These are phyloP conservation scores for Kradibia gibbosae DNA, from an alignment of 1,140 invertebrate species.

Conservation along the genomic window DNA sequence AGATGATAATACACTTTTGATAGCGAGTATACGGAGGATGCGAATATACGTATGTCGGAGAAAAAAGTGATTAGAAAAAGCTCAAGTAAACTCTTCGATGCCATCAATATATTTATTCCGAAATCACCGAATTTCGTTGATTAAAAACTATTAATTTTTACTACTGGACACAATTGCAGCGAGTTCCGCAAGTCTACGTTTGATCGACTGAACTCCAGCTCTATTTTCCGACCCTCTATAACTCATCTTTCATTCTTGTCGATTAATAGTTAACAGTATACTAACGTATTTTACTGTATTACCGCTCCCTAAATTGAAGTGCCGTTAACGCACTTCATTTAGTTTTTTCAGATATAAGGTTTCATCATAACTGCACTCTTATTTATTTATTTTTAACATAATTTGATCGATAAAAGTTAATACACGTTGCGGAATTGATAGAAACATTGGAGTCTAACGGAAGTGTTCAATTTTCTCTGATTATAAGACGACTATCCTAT, in stretches of 20 bases:
- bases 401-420: conserved; percentile 5
- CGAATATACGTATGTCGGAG: neutral
- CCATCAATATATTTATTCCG: conserved; percentile 4
- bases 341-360: neutral
- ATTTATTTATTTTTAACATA: neutral
- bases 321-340: conserved; percentile 14
- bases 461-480: neutral
- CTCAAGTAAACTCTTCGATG: neutral
- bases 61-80: neutral
- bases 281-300: conserved; percentile 27
- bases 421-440: neutral
- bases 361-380: neutral
- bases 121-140: conserved; percentile 11
- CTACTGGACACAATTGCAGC: neutral
- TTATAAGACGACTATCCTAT: neutral
- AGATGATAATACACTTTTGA: neutral
- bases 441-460: neutral
- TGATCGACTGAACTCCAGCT: neutral
- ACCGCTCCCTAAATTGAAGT: neutral
- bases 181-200: conserved; percentile 1
- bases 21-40: neutral
- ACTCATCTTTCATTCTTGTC: conserved; percentile 24
- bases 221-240: neutral
- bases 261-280: conserved; percentile 23
- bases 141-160: conserved; percentile 46